Evolutionary conservation across 2,113 vertebrate genomes (phyloP).

Genomic region (Myrmophylax atrothorax): DNA sequence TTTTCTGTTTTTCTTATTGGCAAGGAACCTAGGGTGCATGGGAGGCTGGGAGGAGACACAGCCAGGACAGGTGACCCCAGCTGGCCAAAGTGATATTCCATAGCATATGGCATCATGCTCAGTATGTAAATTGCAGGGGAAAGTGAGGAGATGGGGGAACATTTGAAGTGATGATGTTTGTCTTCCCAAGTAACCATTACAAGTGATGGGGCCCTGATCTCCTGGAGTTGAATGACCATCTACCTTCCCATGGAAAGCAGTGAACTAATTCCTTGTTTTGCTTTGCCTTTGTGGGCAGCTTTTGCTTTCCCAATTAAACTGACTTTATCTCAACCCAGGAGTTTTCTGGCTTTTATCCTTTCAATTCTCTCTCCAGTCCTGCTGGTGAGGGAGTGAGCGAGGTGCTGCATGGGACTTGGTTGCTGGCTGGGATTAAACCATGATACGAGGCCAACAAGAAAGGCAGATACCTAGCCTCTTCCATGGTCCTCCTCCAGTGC

Average conservation of each 20-base stretch:
- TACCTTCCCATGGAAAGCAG: not conserved
- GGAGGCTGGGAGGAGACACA: not conserved
- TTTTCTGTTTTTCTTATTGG: not conserved
- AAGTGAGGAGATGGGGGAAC: not conserved
- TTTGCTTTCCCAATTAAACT: not conserved
- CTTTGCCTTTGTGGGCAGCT: not conserved
- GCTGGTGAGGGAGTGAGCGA: not conserved
- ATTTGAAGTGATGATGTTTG: not conserved
- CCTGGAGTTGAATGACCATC: not conserved
- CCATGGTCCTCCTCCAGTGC: accelerated
- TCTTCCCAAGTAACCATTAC: not conserved
- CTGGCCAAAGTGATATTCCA: not conserved
- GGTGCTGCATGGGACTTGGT: accelerated
- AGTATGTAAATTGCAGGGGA: not conserved
- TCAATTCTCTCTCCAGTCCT: not conserved
- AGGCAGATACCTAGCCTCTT: not conserved
- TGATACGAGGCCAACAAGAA: not conserved
- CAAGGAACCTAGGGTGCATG: not conserved
- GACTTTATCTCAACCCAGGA: not conserved
- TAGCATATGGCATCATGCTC: not conserved
- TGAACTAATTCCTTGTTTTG: not conserved
- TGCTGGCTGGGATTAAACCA: not conserved
- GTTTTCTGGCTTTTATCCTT: not conserved
- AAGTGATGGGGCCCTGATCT: not conserved
- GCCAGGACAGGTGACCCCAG: not conserved